Conservation (phyloP, 2,888 invertebrate species). For the Apotomis capreana region DNA sequence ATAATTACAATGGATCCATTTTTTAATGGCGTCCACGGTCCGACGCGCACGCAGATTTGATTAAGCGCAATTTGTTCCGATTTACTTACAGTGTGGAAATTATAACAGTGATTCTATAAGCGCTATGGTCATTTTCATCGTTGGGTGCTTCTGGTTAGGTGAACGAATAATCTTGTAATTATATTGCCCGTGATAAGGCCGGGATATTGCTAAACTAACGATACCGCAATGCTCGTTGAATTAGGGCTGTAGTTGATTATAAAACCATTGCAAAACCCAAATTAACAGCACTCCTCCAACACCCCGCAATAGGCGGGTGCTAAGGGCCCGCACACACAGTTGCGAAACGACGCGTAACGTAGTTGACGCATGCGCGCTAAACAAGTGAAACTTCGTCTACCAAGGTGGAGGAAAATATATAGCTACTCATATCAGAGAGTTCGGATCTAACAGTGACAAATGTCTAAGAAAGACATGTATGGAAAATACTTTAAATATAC, state of each 20-base stretch:
- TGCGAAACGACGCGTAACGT: conserved; percentile 28
- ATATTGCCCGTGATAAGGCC: too few relatives aligned
- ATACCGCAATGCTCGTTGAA: too few relatives aligned
- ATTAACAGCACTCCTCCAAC: conserved; percentile 22
- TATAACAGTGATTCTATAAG: conserved; percentile 5
- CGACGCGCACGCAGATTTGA: conserved; percentile 19
- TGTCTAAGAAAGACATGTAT: too few relatives aligned
- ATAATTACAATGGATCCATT: conserved; percentile 13
- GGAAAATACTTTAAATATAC: too few relatives aligned
- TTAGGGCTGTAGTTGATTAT: neutral
- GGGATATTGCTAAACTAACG: too few relatives aligned
- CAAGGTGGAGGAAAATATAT: too few relatives aligned
- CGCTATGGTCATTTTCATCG: conserved; percentile 10
- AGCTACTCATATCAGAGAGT: too few relatives aligned
- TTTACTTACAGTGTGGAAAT: conserved; percentile 23
- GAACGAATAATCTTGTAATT: neutral
- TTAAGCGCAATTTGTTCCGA: conserved; percentile 33
- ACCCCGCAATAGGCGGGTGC: conserved; percentile 3
- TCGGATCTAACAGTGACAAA: too few relatives aligned
- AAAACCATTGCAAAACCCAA: conserved; percentile 20
- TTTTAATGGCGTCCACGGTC: conserved; percentile 21
- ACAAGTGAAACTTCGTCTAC: conserved; percentile 7
- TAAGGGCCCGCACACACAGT: conserved; percentile 30
- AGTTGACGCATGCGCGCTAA: conserved; percentile 28
- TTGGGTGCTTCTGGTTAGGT: conserved; percentile 8